These are phyloP conservation scores for Pantherophis vulpinus DNA, from an alignment of 2,797 vertebrate genomes.

Conservation along the genomic window DNA sequence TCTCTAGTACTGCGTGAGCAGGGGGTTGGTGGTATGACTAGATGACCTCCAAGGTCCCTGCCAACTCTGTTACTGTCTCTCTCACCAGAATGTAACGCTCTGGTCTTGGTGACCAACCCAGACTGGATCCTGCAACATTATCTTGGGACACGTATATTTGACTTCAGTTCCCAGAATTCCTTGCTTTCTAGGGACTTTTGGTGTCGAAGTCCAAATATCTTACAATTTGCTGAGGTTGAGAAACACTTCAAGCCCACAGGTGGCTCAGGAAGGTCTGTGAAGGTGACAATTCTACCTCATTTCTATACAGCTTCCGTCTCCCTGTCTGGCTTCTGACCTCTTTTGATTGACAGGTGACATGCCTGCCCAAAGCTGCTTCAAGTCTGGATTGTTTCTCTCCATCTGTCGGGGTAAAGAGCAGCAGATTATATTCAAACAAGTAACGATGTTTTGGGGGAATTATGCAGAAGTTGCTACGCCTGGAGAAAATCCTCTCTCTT, in stretches of 20 bases:
- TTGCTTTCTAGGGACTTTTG: not conserved
- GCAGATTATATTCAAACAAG: not conserved
- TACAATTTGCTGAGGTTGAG: not conserved
- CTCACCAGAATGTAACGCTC: too few species aligned
- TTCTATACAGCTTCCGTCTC: not conserved
- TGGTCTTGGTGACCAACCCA: too few species aligned
- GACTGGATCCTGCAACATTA: too few species aligned
- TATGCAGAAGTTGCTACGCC: not conserved
- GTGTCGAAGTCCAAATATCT: not conserved
- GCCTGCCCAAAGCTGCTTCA: constrained; percentile 26
- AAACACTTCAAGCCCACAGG: not conserved
- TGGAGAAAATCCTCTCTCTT: not conserved
- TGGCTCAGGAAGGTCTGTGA: not conserved
- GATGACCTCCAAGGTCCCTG: too few species aligned
- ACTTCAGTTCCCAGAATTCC: not conserved
- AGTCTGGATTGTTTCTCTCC: not conserved
- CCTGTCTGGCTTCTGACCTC: not conserved
- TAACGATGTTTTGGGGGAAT: not conserved
- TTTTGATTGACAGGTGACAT: not conserved
- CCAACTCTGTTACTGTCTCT: too few species aligned
- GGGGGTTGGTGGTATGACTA: too few species aligned
- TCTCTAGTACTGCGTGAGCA: too few species aligned
- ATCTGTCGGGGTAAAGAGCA: not conserved
- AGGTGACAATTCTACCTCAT: not conserved
- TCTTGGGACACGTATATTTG: too few species aligned